Conservation (phyloP, 2,888 invertebrate genomes). For the Drosophila flavopinicola region DNA sequence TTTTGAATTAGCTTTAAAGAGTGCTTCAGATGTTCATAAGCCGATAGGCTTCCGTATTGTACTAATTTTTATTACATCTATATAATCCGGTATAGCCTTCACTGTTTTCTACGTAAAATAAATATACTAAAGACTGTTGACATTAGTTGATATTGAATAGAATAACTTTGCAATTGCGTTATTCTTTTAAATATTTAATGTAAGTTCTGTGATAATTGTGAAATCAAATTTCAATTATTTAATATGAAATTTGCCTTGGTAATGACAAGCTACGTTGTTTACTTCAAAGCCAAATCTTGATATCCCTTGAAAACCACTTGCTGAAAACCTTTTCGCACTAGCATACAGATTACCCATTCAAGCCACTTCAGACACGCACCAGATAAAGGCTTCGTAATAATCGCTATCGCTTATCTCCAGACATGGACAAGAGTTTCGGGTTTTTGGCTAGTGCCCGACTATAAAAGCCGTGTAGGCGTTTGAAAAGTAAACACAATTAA, state of each 20-base stretch:
- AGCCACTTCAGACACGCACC: conserved; percentile 1
- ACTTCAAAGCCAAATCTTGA: conserved; percentile 2
- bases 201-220: not conserved
- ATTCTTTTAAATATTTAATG: not conserved
- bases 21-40: too few relatives aligned
- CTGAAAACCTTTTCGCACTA: not conserved
- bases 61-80: too few relatives aligned
- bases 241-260: not conserved
- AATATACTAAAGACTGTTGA: too few relatives aligned
- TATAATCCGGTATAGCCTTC: too few relatives aligned
- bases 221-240: not conserved
- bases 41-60: too few relatives aligned
- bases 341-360: not conserved
- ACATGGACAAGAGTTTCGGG: not conserved
- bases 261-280: not conserved
- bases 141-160: too few relatives aligned
- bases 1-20: too few relatives aligned
- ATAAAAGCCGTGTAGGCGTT: conserved; percentile 16
- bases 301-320: not conserved
- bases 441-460: not conserved
- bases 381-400: conserved; percentile 6
- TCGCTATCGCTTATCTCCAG: conserved; percentile 20
- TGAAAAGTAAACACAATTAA: conserved; percentile 10
- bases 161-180: too few relatives aligned
- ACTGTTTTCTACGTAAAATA: too few relatives aligned